Percentiles rank a stretch among this genome's conserved stretches.
phyloP scores from a whole-genome alignment of 2,113 vertebrate species.

The Chionis minor region DNA sequence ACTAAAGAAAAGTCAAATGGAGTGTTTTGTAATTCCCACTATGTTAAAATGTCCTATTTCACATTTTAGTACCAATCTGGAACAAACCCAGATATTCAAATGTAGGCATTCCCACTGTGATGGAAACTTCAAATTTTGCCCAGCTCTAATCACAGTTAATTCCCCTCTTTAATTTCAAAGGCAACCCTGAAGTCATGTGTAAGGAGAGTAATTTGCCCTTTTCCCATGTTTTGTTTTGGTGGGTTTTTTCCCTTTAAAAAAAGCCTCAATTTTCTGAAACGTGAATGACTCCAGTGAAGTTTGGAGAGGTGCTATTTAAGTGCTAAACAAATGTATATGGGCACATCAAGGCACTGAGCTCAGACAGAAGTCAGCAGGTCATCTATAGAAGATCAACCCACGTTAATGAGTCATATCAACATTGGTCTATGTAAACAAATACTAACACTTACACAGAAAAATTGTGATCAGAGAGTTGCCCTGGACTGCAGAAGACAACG shows the following conservation, averaged over 20 bases:
- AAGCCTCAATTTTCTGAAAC: background rate
- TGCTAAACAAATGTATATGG: background rate
- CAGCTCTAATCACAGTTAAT: constrained; percentile 1
- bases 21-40: background rate
- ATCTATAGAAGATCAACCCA: background rate
- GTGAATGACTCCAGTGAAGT: background rate
- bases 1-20: background rate
- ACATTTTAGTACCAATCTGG: background rate
- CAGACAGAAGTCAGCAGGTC: background rate
- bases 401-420: background rate
- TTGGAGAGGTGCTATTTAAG: background rate
- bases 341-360: background rate
- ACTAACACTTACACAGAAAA: background rate
- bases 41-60: background rate
- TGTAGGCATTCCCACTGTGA: background rate
- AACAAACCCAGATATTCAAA: constrained; percentile 10
- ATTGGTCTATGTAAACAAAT: background rate
- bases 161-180: constrained; percentile 1
- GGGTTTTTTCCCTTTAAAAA: background rate
- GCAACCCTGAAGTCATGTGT: background rate
- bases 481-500: background rate
- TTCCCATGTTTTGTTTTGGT: background rate
- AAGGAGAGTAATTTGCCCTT: background rate
- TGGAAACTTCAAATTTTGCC: background rate
- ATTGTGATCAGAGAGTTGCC: background rate